Percentiles rank a stretch among this genome's conserved stretches.
These are phyloP conservation scores for Strigamia transsilvanica DNA, from an alignment of 2,888 invertebrate species.

Conservation along the genomic window DNA sequence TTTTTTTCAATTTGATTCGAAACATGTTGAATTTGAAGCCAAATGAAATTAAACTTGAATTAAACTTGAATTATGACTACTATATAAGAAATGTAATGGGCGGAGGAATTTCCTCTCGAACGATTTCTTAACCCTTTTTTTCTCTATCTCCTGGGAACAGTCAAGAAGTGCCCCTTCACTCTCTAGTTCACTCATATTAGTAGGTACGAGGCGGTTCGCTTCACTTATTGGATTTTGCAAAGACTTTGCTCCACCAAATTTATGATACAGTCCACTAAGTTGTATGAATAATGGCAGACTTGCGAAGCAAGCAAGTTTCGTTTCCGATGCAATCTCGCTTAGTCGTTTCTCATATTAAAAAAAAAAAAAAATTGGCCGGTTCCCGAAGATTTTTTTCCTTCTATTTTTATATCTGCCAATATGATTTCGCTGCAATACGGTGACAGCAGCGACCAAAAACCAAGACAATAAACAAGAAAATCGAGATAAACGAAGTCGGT, in stretches of 20 bases:
- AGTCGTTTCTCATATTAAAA: neutral
- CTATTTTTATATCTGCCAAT: neutral
- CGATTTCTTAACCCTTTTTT: slow-evolving; percentile 21
- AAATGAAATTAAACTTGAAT: slow-evolving; percentile 37
- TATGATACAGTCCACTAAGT: slow-evolving; percentile 37
- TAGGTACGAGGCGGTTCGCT: slow-evolving; percentile 42
- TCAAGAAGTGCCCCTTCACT: slow-evolving; percentile 25
- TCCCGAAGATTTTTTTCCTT: neutral
- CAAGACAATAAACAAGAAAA: neutral
- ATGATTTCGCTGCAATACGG: neutral
- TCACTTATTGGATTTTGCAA: slow-evolving; percentile 48
- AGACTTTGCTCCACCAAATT: slow-evolving; percentile 12
- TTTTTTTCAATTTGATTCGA: neutral
- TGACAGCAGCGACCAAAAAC: slow-evolving; percentile 7
- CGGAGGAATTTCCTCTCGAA: slow-evolving; percentile 13
- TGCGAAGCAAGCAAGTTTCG: slow-evolving; percentile 35
- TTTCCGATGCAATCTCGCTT: slow-evolving; percentile 16
- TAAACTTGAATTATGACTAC: slow-evolving; percentile 9
- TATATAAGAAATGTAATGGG: slow-evolving; percentile 27
- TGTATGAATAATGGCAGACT: slow-evolving; percentile 32
- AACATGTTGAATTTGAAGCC: neutral
- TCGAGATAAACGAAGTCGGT: neutral
- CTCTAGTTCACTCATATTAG: slow-evolving; percentile 41
- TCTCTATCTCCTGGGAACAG: slow-evolving; percentile 32
- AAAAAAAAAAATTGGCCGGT: neutral